A percentile compares a stretch with the other conserved stretches of the same genome.
Conservation (phyloP, 2,888 invertebrate species). For the Patella pellucida region DNA sequence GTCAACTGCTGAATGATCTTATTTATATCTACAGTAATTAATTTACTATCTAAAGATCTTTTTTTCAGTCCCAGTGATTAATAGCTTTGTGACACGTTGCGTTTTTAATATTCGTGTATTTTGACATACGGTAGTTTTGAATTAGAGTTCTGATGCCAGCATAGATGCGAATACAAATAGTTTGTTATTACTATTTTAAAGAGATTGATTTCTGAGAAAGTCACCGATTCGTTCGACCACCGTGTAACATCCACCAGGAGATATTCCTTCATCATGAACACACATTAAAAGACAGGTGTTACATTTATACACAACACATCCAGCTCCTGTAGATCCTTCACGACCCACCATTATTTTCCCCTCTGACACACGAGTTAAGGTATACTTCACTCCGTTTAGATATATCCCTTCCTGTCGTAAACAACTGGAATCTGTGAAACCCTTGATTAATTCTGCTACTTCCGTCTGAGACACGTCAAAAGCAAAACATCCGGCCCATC, state of each 20-base stretch:
- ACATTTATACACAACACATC: constrained; percentile 20
- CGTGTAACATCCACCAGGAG: constrained; percentile 14
- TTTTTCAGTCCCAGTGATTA: too few species aligned
- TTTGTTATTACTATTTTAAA: not conserved
- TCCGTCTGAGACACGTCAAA: constrained; percentile 13
- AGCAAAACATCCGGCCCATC: constrained; percentile 15
- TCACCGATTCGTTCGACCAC: constrained; percentile 18
- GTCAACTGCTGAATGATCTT: too few species aligned
- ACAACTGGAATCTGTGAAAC: constrained; percentile 15
- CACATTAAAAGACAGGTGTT: constrained; percentile 16
- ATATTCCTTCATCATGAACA: constrained; percentile 7
- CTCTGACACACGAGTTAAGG: constrained; percentile 3
- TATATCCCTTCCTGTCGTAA: constrained; percentile 12
- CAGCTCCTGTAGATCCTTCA: not conserved
- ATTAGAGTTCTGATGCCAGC: too few species aligned
- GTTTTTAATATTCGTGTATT: too few species aligned
- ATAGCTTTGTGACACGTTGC: too few species aligned
- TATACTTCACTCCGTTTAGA: not conserved
- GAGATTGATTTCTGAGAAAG: constrained; percentile 11
- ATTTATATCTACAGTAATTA: too few species aligned
- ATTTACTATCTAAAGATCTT: too few species aligned
- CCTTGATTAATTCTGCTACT: constrained; percentile 12
- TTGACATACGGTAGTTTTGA: too few species aligned
- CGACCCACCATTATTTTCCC: constrained; percentile 18
- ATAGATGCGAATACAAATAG: too few species aligned